These are phyloP conservation scores for Panurus biarmicus DNA, from an alignment of 2,113 vertebrate genomes.

Conservation along the genomic window DNA sequence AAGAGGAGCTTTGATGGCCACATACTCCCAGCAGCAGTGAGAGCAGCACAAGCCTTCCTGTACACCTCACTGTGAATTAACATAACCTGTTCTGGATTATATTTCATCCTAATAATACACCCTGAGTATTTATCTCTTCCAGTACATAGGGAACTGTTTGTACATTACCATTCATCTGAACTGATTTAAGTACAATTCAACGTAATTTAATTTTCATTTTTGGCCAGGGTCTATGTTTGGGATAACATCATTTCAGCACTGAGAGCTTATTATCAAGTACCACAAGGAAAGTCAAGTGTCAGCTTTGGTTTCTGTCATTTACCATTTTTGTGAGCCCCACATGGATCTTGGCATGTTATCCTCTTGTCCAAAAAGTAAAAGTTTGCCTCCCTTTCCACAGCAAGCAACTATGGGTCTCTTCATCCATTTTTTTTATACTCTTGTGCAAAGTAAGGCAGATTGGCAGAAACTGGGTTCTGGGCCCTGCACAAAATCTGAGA, in stretches of 20 bases:
- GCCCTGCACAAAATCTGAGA: neutral
- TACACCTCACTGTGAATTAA: neutral
- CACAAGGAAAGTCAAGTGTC: neutral
- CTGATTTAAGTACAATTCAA: neutral
- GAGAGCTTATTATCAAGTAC: neutral
- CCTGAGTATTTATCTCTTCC: neutral
- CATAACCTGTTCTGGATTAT: neutral
- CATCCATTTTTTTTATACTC: neutral
- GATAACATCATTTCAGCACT: neutral
- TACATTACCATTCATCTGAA: neutral
- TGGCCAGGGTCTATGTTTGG: neutral
- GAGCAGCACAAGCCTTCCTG: neutral
- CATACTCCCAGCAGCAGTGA: neutral
- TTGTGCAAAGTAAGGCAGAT: neutral
- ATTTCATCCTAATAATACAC: neutral
- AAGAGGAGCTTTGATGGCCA: neutral
- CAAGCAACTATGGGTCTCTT: neutral
- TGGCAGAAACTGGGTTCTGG: neutral
- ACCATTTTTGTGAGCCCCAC: neutral
- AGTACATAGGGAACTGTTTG: neutral
- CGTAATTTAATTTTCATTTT: neutral
- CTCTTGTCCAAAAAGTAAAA: neutral
- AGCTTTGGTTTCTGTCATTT: neutral
- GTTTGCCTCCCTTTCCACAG: neutral
- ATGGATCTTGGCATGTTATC: neutral